Evolutionary conservation across 2,888 invertebrate species (phyloP), one percentile per base, ranked within the genome.

Genomic region (Rhingia campestris): DNA sequence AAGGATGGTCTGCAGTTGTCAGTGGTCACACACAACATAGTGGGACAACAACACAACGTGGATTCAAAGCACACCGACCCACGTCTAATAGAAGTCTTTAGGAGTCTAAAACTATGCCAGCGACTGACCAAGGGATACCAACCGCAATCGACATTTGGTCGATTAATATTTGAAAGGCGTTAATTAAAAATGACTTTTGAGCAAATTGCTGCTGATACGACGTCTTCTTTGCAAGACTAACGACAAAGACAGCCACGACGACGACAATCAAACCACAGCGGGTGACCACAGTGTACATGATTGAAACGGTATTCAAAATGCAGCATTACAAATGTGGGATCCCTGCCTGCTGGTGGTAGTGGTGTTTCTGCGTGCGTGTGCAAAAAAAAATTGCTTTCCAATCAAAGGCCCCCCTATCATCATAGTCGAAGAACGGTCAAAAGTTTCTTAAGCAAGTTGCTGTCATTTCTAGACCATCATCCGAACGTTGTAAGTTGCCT

Each of bases 161-260:
- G 86, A 85, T 86, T 79, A 86, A 84, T 87, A 86, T 85, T 87
- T 86, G 79, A 87, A 86, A 80, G 63, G 73, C 66, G 69, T 87
- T 86, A 87, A 87, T 87, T 86, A 86, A 76, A 79, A 80, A 87
- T 85, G 81, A 86, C 81, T 87, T 84, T 66, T 76, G 54, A 80
- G 80, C 37, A 84, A 84, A 74, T 64, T 82, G 72, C 76, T 54
- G 33, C 59, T 6, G 49, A 9, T 30, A 73, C 45, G 37, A 70
- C 54, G 69, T 80, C 74, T 73, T 79, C 80, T 59, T 66, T 32
- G 49, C 12, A 43, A 51, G 39, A 7, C 33, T 10, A 39, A 14
- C 39, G 14, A 14, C 30, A 12, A 30, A 47, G 10, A 30, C 33
- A n/a, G 2, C 56, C n/a, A 5, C 0, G 59, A 49, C 43, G 35